Evolutionary conservation across 2,797 vertebrate species (phyloP).

Genomic region (Numenius phaeopus): DNA sequence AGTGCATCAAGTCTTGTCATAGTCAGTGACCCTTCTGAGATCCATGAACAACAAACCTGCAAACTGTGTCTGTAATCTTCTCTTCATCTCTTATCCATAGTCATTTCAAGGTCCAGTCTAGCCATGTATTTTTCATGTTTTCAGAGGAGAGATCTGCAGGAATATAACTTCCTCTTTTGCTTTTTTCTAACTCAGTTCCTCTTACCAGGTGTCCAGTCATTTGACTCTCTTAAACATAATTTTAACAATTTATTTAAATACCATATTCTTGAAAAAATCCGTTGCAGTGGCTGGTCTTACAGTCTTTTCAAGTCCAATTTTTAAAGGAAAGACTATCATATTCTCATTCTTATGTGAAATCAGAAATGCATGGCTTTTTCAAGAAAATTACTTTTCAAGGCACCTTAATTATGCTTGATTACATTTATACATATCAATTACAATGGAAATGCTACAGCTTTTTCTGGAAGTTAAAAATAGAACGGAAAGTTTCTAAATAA

Average conservation of each 20-base stretch:
- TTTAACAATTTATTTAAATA: neutral
- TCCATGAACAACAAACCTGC: neutral
- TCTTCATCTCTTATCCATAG: neutral
- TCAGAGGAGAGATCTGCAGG: neutral
- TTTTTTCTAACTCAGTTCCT: neutral
- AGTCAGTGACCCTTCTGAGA: neutral
- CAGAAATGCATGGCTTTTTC: rapidly evolving
- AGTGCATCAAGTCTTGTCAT: neutral
- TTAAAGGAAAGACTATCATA: neutral
- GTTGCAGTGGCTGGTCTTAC: neutral
- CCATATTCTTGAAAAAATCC: neutral
- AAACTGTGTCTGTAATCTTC: rapidly evolving
- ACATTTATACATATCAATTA: neutral
- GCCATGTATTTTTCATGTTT: neutral
- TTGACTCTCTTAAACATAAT: neutral
- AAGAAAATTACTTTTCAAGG: neutral
- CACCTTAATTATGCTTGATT: neutral
- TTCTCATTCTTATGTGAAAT: neutral
- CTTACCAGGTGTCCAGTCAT: neutral
- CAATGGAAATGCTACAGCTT: neutral
- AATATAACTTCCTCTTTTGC: neutral
- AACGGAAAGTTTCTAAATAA: neutral
- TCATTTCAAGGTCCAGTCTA: neutral
- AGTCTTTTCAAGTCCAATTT: neutral
- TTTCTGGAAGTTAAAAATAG: neutral